phyloP scores from a whole-genome alignment of 1,140 invertebrate genomes.

The Micrasema minimum region DNA sequence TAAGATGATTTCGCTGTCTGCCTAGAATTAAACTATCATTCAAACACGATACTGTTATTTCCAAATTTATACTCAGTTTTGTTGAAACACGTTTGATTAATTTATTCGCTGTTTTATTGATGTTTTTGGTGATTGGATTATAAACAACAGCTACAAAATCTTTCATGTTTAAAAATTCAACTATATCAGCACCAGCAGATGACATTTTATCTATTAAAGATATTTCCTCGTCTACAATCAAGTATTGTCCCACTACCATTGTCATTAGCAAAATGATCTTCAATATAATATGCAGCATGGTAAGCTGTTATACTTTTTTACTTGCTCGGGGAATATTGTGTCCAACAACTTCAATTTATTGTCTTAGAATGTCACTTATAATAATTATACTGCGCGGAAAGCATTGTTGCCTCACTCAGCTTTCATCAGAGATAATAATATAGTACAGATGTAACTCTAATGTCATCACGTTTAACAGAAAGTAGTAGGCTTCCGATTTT shows the following conservation, averaged over 20 bases:
- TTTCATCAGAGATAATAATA: too few relatives aligned
- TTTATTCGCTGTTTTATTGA: neutral
- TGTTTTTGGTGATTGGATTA: slow-evolving; percentile 4
- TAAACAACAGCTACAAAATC: neutral
- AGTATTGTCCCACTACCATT: neutral
- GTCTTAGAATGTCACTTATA: too few relatives aligned
- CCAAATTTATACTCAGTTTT: neutral
- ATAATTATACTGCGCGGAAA: too few relatives aligned
- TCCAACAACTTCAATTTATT: too few relatives aligned
- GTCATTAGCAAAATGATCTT: neutral
- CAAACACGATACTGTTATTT: slow-evolving; percentile 1
- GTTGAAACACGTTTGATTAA: neutral
- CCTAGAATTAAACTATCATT: neutral
- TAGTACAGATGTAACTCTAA: too few relatives aligned
- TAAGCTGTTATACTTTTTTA: too few relatives aligned
- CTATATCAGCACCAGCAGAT: neutral
- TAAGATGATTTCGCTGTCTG: neutral
- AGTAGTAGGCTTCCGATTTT: too few relatives aligned
- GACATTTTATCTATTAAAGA: slow-evolving; percentile 2
- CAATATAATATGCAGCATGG: neutral
- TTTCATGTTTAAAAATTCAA: neutral
- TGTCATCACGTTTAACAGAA: too few relatives aligned
- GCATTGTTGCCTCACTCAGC: too few relatives aligned
- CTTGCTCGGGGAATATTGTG: too few relatives aligned
- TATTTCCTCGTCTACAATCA: neutral